These are phyloP conservation scores for Drosophila anomalata DNA, from an alignment of 2,888 invertebrate genomes.

Conservation along the genomic window DNA sequence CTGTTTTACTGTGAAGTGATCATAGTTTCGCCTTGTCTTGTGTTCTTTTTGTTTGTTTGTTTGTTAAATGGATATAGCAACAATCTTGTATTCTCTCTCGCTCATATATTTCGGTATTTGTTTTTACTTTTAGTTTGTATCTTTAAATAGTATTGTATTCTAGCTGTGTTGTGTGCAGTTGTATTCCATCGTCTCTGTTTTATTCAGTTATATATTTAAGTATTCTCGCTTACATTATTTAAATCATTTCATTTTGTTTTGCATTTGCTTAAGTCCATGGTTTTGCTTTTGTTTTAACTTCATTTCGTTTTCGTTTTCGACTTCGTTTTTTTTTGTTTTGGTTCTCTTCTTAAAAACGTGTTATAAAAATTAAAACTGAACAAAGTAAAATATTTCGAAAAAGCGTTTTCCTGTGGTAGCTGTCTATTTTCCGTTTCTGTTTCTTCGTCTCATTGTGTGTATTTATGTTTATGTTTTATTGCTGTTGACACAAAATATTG, in stretches of 20 bases:
- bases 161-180: conserved; percentile 64
- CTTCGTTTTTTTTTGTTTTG: conserved; percentile 48
- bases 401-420: conserved; percentile 54
- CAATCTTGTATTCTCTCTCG: conserved; percentile 84
- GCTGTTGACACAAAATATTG: conserved; percentile 43
- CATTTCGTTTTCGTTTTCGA: conserved; percentile 27
- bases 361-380: conserved; percentile 36
- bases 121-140: conserved; percentile 59
- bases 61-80: conserved; percentile 81
- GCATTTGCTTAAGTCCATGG: conserved; percentile 68
- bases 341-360: conserved; percentile 65
- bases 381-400: conserved; percentile 61
- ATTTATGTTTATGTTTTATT: conserved; percentile 16
- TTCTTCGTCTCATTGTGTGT: conserved; percentile 48
- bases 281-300: conserved; percentile 43
- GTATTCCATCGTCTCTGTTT: conserved; percentile 24
- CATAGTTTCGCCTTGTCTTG: conserved; percentile 48
- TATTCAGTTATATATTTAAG: conserved; percentile 22
- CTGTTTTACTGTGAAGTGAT: conserved; percentile 35
- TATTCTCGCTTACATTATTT: conserved; percentile 31
- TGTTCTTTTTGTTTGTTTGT: conserved; percentile 47
- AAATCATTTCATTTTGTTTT: conserved; percentile 24
- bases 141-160: conserved; percentile 69
- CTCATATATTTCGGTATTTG: conserved; percentile 74
- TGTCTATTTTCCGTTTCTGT: conserved; percentile 56